Evolutionary conservation across 2,113 vertebrate genomes (phyloP).

Genomic region (Periophthalmus modestus): DNA sequence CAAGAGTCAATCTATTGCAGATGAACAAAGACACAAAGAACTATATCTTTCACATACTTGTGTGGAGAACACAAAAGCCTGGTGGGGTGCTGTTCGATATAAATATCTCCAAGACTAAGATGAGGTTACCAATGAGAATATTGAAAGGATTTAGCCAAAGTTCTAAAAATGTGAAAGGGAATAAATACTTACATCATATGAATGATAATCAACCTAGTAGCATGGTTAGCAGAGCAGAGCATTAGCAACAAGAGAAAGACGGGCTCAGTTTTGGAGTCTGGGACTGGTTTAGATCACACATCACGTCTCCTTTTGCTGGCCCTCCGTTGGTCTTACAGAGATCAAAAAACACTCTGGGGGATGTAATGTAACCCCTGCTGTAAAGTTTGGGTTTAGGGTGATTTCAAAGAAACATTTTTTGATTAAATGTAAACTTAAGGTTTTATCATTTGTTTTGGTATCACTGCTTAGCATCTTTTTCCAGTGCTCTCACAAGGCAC

Average conservation of each 20-base stretch:
- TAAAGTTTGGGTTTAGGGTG: slow-evolving; percentile 42
- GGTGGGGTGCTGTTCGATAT: neutral
- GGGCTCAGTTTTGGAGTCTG: slow-evolving; percentile 7
- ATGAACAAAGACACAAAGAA: slow-evolving; percentile 34
- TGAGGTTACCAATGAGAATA: neutral
- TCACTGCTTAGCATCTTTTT: neutral
- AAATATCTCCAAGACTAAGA: neutral
- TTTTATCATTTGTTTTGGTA: neutral
- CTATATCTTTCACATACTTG: neutral
- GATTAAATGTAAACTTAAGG: neutral
- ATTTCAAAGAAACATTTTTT: slow-evolving; percentile 47
- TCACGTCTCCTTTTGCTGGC: slow-evolving; percentile 30
- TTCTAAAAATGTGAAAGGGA: neutral
- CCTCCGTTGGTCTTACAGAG: slow-evolving; percentile 31
- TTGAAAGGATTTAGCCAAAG: neutral
- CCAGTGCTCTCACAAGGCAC: no score
- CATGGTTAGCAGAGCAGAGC: slow-evolving; percentile 2
- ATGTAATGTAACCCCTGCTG: slow-evolving; percentile 40
- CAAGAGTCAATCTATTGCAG: slow-evolving; percentile 51
- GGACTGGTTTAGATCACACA: slow-evolving; percentile 37
- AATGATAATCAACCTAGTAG: neutral
- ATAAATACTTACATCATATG: neutral
- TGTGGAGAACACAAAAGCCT: neutral
- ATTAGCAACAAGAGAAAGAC: slow-evolving; percentile 24
- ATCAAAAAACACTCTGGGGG: slow-evolving; percentile 21